Evolutionary conservation across 1,140 invertebrate species (phyloP).

Genomic region (Macrobrachium nipponense): DNA sequence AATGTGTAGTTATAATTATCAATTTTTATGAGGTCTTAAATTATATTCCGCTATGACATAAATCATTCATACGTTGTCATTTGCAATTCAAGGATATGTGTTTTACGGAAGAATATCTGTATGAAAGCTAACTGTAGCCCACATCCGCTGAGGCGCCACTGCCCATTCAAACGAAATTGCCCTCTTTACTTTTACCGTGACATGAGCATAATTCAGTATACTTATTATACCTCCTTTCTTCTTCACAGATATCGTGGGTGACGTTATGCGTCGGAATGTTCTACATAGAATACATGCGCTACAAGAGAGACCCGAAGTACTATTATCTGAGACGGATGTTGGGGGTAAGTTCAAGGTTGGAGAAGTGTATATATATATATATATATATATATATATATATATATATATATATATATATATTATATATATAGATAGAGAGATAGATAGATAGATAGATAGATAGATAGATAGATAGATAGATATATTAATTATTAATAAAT

Average conservation of each 20-base stretch:
- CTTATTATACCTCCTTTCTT: background rate
- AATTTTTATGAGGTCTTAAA: too few relatives aligned
- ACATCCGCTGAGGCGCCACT: too few relatives aligned
- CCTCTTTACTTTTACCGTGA: too few relatives aligned
- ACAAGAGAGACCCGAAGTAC: background rate
- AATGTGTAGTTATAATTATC: too few relatives aligned
- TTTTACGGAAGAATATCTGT: too few relatives aligned
- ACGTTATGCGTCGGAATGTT: background rate
- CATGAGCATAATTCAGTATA: too few relatives aligned
- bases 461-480: background rate
- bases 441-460: background rate
- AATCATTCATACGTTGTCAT: too few relatives aligned
- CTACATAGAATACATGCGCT: conserved; percentile 13
- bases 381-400: background rate
- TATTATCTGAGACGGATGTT: conserved; percentile 5
- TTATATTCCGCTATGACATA: too few relatives aligned
- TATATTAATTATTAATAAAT: conserved; percentile 6
- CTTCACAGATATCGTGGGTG: background rate
- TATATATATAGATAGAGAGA: conserved; percentile 7
- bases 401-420: conserved; percentile 25
- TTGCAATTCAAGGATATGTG: too few relatives aligned
- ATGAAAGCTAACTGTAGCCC: too few relatives aligned
- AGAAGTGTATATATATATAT: background rate
- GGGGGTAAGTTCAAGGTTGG: background rate
- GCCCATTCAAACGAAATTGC: background rate